phyloP scores from a whole-genome alignment of 1,140 invertebrate species.

The Zaprionus davidi region DNA sequence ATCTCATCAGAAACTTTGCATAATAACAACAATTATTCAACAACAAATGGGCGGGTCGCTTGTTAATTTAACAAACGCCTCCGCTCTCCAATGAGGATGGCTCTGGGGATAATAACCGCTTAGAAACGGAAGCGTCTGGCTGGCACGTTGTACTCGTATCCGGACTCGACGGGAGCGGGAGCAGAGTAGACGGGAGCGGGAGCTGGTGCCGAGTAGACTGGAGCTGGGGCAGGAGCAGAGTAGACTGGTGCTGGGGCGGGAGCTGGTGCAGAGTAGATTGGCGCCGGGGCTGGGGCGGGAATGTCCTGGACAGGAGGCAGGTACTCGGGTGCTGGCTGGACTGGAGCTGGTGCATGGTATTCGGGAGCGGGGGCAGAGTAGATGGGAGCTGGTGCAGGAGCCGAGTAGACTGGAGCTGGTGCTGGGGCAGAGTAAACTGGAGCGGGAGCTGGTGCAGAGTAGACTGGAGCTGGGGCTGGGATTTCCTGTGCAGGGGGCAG shows the following conservation, averaged over 20 bases:
- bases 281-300: constrained; percentile 39
- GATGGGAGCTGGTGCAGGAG: constrained; percentile 31
- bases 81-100: constrained; percentile 29
- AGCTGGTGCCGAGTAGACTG: constrained; percentile 41
- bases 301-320: constrained; percentile 30
- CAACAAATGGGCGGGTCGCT: constrained; percentile 56
- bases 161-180: constrained; percentile 43
- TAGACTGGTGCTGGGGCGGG: constrained; percentile 35
- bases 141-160: constrained; percentile 76
- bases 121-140: constrained; percentile 80
- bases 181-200: constrained; percentile 54
- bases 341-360: constrained; percentile 52
- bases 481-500: constrained; percentile 59
- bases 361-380: constrained; percentile 57
- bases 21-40: constrained; percentile 80
- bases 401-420: constrained; percentile 48
- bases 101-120: constrained; percentile 22
- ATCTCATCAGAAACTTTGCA: constrained; percentile 79
- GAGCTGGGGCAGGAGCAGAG: constrained; percentile 27
- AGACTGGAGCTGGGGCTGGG: constrained; percentile 42
- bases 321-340: constrained; percentile 47
- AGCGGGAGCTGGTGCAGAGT: constrained; percentile 55
- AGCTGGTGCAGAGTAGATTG: constrained; percentile 46
- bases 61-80: constrained; percentile 72
- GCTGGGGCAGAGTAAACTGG: constrained; percentile 58